Evolutionary conservation across 2,888 invertebrate genomes (phyloP), one percentile per base, ranked within the genome.

Genomic region (Melanophora roralis): DNA sequence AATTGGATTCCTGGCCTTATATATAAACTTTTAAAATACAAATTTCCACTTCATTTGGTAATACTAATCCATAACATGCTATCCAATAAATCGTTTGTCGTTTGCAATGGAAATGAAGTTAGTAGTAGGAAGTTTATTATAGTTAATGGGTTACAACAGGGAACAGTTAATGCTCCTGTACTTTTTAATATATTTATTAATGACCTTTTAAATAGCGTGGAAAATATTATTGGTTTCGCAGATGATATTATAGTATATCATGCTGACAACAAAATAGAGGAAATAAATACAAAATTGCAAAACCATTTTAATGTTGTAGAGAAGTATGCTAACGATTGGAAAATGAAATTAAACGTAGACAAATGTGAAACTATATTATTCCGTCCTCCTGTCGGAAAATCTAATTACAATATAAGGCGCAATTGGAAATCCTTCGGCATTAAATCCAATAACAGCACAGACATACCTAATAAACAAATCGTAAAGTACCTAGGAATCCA

Each of bases 331-430:
- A 21, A 0, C n/a, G 43, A 59, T 32, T 60, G 75, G 60, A n/a
- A 67, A 11, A 47, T 76, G 32, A 69, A 69, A 34, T 16, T 34
- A 1, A 34, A 53, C 32, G 16, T 32, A 8, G 60, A 75, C 27
- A 74, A 74, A 74, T 67, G 59, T 7, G 59, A 59, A 40, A 53
- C 67, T 0, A 75, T 67, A 11, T 21, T 73, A 11, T 65, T 73
- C 16, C 51, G 72, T 9, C 51, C 51, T 8, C 71, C 71, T 47
- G 71, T 72, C 2, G 32, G 55, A 21, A 74, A 74, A 59, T 74
- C 59, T 40, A 57, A 67, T 16, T 11, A 32, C n/a, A 19, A 74
- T 32, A 60, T 59, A 8, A 47, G 19, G 51, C 49, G 55, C 19
- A 36, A 75, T 11, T 68, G 67, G 67, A 75, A 68, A 59, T 4